These are phyloP conservation scores for Pteromalus puparum DNA, from an alignment of 1,140 invertebrate species.

Conservation along the genomic window DNA sequence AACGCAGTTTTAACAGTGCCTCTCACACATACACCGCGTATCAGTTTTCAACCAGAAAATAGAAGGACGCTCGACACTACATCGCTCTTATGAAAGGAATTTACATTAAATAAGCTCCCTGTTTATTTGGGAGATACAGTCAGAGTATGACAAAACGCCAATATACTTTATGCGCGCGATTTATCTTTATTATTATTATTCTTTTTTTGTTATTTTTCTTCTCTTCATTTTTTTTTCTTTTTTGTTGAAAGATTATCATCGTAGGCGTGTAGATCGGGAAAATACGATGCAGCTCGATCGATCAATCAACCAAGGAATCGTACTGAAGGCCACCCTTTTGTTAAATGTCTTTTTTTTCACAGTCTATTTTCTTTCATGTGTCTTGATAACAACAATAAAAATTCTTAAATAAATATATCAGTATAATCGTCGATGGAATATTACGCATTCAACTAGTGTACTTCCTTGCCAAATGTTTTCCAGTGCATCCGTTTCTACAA, in stretches of 20 bases:
- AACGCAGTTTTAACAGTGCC: constrained; percentile 52
- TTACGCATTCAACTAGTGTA: constrained; percentile 70
- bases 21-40: constrained; percentile 45
- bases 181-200: constrained; percentile 51
- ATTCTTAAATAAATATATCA: constrained; percentile 74
- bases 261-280: constrained; percentile 51
- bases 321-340: constrained; percentile 71
- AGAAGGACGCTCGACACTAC: constrained; percentile 63
- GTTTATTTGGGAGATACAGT: constrained; percentile 57
- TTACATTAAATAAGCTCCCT: constrained; percentile 57
- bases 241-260: constrained; percentile 53
- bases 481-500: constrained; percentile 46
- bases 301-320: constrained; percentile 63
- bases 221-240: constrained; percentile 26
- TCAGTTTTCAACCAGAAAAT: constrained; percentile 63
- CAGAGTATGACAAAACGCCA: constrained; percentile 53
- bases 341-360: constrained; percentile 68
- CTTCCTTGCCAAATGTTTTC: constrained; percentile 52
- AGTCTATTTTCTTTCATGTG: constrained; percentile 71
- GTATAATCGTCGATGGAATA: constrained; percentile 71
- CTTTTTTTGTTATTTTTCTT: constrained; percentile 21
- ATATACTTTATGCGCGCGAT: constrained; percentile 52
- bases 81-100: constrained; percentile 60
- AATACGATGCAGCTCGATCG: constrained; percentile 53
- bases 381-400: constrained; percentile 73